Base-by-base conservation (phyloP, 1,140 invertebrate genomes). In the Halesus radiatus region DNA sequence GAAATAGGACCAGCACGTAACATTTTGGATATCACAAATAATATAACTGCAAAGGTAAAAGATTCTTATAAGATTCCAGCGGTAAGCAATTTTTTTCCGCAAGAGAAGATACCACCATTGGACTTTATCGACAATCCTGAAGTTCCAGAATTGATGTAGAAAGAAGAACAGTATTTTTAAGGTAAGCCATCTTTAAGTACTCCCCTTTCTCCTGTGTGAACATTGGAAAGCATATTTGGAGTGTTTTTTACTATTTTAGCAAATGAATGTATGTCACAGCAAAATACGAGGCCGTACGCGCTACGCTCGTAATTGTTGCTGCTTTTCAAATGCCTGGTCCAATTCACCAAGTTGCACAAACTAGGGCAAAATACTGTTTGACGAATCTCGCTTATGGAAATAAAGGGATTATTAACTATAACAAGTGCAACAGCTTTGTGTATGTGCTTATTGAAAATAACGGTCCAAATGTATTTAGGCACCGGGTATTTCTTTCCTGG, bases 71-170 rank as follows among this genome's bases (percentile, higher is more conserved):
- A 29, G 23, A 52, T 78, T 56, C 16, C 83, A 84, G 5, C 62
- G 74, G 62, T 85, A 84, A 60, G 83, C 85, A 82, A 64, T 70
- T 86, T 18, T 56, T 77, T 78, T 29, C 26, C 76, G 23, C 60
- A 79, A 56, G 84, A 80, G 78, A 90, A 89, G 83, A 5, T 81
- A 64, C 86, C 88, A n/a, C 85, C 88, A n/a, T 78, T 84, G 37
- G 85, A 84, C 58, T 89, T 90, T 83, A 79, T 88, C 22, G 89
- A 90, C 76, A 84, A 90, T 85, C 87, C 87, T 26, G 86, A 89
- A 68, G 89, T 89, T 76, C 89, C 89, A 18, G 85, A 86, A 79
- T 85, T 89, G 26, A 86, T 89, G 10, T 80, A 80, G 22, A 23
- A 10, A 73, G 16, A 66, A 45, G 37, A 45, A 60, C 7, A 20